phyloP scores from a whole-genome alignment of 2,113 vertebrate genomes.

The Rallus limicola region DNA sequence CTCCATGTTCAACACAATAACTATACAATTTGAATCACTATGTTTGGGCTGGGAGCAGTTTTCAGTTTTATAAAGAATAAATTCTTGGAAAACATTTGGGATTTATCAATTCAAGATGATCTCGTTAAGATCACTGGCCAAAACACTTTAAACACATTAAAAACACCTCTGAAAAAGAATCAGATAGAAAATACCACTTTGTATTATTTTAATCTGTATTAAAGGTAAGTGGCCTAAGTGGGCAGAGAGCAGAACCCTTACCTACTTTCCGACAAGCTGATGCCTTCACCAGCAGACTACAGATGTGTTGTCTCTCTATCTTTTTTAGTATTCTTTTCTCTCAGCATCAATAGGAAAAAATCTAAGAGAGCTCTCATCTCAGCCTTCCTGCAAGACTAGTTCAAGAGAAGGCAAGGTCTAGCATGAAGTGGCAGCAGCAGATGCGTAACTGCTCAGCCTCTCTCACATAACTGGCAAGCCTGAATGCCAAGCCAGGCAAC shows the following conservation, averaged over 20 bases:
- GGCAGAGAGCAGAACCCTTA: background rate
- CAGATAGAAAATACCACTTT: background rate
- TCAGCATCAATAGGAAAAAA: background rate
- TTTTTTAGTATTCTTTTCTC: background rate
- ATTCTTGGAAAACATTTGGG: background rate
- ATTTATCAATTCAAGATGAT: background rate
- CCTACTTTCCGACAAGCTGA: background rate
- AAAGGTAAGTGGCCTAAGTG: background rate
- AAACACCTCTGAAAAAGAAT: background rate
- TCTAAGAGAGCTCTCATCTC: background rate
- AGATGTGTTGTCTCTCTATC: background rate
- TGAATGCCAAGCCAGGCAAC: background rate
- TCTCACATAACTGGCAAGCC: background rate
- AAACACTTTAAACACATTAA: background rate
- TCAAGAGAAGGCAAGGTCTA: background rate
- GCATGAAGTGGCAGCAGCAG: background rate
- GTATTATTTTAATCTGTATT: background rate
- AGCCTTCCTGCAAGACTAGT: background rate
- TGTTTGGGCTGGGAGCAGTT: background rate
- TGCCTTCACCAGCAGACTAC: background rate
- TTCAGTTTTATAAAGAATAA: background rate
- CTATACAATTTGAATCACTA: background rate
- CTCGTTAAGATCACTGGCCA: background rate
- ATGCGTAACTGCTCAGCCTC: background rate
- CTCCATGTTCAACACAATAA: background rate